Base-by-base conservation (phyloP, 2,888 invertebrate species). In the Pachydiplax longipennis region DNA sequence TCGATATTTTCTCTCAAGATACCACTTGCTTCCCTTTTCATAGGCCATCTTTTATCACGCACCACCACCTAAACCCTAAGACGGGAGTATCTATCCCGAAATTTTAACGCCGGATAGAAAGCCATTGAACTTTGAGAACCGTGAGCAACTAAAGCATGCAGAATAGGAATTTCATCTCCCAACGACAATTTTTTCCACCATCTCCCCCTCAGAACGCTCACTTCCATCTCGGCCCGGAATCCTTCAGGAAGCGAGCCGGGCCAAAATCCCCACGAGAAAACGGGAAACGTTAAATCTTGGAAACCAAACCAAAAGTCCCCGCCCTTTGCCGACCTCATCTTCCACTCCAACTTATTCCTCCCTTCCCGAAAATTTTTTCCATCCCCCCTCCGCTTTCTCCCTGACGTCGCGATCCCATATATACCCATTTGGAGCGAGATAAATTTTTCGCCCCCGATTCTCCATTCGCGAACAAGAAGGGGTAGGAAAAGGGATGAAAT, bases 321-420 rank as follows among this genome's bases (percentile, higher is more conserved):
- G 10, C 5, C 53, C 15, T 83, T 8, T 18, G 15, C 65, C 18
- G 65, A 61, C 65, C 61, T 87, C 61, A 61, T 87, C 61, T 65
- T 65, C 58, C 25, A 18, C 58, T 83, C 83, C 2, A 81, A 81
- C 22, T n/a, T 40, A n/a, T 35, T 37, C 37, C 80, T 35, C 31
- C 31, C 80, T 13, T 53, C 58, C 87, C 35, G 48, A 48, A 65
- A 48, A 58, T 80, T 1, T 48, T 80, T 80, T 53, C 5, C 58
- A 22, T 40, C 48, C 81, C n/a, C 31, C 35, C n/a, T 80, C 73
- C 80, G 91, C 91, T 91, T 61, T 90, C 91, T 90, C 91, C 91
- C 91, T 83, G 90, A 80, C 90, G 90, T 83, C 83, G 37, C 58
- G 35, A 58, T 22, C 58, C 82, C 58, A 61, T 83, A 58, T 83